Base-by-base conservation (phyloP, 2,113 vertebrate species). In the Sprattus sprattus region DNA sequence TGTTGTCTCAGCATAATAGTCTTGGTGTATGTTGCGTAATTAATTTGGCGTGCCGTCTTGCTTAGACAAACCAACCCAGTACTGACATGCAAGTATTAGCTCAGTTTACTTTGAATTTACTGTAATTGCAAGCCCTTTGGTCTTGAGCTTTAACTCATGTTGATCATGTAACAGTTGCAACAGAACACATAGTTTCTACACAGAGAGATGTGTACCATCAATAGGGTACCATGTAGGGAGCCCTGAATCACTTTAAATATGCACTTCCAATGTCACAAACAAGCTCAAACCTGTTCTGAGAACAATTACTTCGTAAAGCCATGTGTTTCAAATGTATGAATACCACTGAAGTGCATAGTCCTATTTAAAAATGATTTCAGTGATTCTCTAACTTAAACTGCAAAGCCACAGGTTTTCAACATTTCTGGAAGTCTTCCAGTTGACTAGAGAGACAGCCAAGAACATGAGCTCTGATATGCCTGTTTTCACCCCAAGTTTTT, bases 281-380 rank as follows among this genome's bases (percentile, higher is more conserved):
- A 83, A 83, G 54, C 45, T 64, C 60, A 45, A 67, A 45, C 82
- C n/a, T 64, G 54, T 64, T 67, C 54, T 3, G 6, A 57, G 82
- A 83, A 83, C 82, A 83, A 83, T 83, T 83, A 52, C 82, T 60
- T 60, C 28, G 50, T 83, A 83, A 60, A 83, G 82, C 25, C 82
- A 52, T 44, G 28, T 44, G 16, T 44, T 57, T 44, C 28, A 44
- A 78, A 78, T 15, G 25, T 75, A 78, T 39, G 71, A 78, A 39
- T 78, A 16, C 71, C 71, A 39, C 32, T 78, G 71, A 78, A 78
- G 71, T 78, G 71, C 11, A 39, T 78, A 39, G 71, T 39, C 71
- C 15, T 78, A 11, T 78, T 78, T 78, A 44, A 39, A 39, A 75
- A 32, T 78, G 11, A 32, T 39, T 78, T 78, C 4, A 78, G 71